Evolutionary conservation across 23 tunicate genomes (phyloP), one percentile per base, ranked within the genome.

Genomic region (Styela clava): DNA sequence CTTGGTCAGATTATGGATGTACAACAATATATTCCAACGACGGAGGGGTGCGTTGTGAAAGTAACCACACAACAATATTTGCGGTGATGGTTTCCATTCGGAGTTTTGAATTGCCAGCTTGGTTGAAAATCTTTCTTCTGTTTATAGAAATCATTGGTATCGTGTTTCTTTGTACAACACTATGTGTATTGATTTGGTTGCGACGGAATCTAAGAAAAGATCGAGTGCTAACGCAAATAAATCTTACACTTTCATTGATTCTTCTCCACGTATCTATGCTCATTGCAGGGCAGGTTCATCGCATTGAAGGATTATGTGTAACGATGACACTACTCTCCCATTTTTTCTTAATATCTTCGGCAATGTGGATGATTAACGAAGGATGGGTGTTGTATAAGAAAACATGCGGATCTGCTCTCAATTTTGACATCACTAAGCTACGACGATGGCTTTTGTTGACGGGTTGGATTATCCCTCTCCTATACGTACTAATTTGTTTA

Each of bases 331-430:
- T 83, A 9, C 28, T 88, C 30, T 74, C 85, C 24, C 93, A 88
- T 23, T 78, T 37, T 33, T 78, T 88, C 74, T 62, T 81, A 3
- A 31, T 88, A 24, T 56, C 93, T 5, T 74, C 93, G 24, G 86
- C 84, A 22, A 64, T 83, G 73, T 88, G 93, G 93, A 88, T 88
- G 93, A 64, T 88, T 20, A 88, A 88, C 74, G 93, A 88, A 68
- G 93, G 93, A 19, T 22, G 77, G 7, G 87, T 88, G 21, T 35
- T 88, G 2, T 78, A 83, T 52, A 65, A 83, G 78, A 88, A 88
- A 70, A 83, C 93, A n/a, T 71, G 86, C 78, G 74, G 85, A 69
- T 64, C 61, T 27, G 93, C 93, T 25, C 63, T 88, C n/a, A 84
- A 85, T 34, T 88, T 88, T 35, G 69, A 78, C 62, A 44, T 83